phyloP scores from a whole-genome alignment of 2,888 invertebrate genomes.

The Drosophila mimetica region DNA sequence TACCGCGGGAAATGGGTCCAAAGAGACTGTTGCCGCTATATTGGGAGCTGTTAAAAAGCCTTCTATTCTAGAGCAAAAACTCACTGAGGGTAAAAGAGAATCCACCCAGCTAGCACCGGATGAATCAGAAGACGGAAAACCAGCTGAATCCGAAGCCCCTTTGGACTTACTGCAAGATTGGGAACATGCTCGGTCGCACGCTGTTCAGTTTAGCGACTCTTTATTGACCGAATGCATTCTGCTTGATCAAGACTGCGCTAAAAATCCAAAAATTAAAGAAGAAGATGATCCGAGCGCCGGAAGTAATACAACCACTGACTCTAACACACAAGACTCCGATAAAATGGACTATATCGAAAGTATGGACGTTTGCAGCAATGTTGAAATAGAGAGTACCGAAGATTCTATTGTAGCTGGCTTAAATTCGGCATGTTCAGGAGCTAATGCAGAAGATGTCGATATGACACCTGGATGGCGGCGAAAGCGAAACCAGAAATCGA shows the following conservation, averaged over 20 bases:
- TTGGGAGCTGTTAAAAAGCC: slow-evolving; percentile 86
- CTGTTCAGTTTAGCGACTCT: slow-evolving; percentile 83
- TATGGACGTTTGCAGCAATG: slow-evolving; percentile 83
- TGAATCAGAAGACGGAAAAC: slow-evolving; percentile 78
- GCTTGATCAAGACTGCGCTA: slow-evolving; percentile 8
- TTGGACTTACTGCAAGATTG: slow-evolving; percentile 84
- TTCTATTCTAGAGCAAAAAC: slow-evolving; percentile 89
- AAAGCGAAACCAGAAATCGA: slow-evolving; percentile 72
- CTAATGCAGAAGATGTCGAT: slow-evolving; percentile 63
- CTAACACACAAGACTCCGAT: slow-evolving; percentile 72
- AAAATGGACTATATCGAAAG: slow-evolving; percentile 81
- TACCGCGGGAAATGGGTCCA: slow-evolving; percentile 85
- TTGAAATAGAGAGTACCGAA: slow-evolving; percentile 82
- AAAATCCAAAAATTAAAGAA: slow-evolving; percentile 56
- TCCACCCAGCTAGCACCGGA: slow-evolving; percentile 55
- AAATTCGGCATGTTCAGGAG: slow-evolving; percentile 43
- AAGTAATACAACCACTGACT: slow-evolving; percentile 35
- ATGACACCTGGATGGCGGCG: slow-evolving; percentile 52
- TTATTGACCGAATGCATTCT: slow-evolving; percentile 66
- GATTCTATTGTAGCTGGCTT: slow-evolving; percentile 64
- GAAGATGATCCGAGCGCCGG: slow-evolving; percentile 48
- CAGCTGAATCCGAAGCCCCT: slow-evolving; percentile 73
- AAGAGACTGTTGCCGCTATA: slow-evolving; percentile 84
- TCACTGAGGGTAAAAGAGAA: slow-evolving; percentile 86
- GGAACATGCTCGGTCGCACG: slow-evolving; percentile 86